These are phyloP conservation scores for Cololabis saira DNA, from an alignment of 2,113 vertebrate species.

Conservation along the genomic window DNA sequence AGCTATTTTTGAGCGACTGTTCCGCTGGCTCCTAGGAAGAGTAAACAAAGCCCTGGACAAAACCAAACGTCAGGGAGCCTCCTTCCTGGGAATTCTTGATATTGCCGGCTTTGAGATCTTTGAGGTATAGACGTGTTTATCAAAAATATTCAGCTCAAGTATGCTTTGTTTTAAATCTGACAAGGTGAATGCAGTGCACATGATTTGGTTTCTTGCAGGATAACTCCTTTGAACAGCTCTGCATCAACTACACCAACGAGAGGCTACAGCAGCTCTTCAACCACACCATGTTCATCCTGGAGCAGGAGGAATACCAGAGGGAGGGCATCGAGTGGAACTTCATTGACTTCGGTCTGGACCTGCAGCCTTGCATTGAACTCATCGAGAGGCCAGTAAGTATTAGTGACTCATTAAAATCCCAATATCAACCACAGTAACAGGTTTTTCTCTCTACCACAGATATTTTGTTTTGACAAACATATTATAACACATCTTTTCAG, in stretches of 20 bases:
- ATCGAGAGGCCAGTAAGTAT: conserved; percentile 86
- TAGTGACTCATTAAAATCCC: background rate
- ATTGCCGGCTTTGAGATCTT: conserved; percentile 99
- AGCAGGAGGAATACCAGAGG: conserved; percentile 96
- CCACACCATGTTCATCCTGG: conserved; percentile 98
- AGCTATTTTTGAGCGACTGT: conserved; percentile 92
- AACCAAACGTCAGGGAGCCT: conserved; percentile 93
- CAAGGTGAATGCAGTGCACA: background rate
- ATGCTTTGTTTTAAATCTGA: background rate
- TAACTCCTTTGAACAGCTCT: conserved; percentile 97
- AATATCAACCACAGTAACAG: background rate
- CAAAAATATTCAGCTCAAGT: background rate
- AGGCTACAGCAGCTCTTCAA: conserved; percentile 99
- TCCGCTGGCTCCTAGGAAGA: conserved; percentile 90
- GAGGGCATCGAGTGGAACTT: conserved; percentile 98
- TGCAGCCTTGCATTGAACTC: conserved; percentile 97
- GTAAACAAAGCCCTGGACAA: conserved; percentile 97
- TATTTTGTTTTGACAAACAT: background rate
- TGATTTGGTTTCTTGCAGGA: conserved; percentile 76
- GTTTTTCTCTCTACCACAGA: background rate
- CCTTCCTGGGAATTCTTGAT: conserved; percentile 97
- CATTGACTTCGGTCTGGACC: conserved; percentile 96
- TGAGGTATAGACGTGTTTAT: conserved; percentile 81
- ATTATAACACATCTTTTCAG: background rate
- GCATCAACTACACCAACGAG: conserved; percentile 98